A percentile compares a stretch with the other conserved stretches of the same genome.
phyloP scores from a whole-genome alignment of 2,888 invertebrate species.

The Erebia palarica region DNA sequence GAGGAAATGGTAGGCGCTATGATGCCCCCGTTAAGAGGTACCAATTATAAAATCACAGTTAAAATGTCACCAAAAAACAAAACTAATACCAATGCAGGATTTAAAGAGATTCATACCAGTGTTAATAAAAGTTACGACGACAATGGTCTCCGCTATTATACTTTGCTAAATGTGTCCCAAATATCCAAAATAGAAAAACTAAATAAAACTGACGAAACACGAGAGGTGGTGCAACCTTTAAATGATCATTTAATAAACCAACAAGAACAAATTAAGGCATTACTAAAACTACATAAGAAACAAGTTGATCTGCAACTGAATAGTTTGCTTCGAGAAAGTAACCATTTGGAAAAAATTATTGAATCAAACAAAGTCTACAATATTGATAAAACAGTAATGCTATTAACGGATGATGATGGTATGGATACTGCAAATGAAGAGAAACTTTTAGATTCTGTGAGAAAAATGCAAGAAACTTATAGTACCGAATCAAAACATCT shows the following conservation, averaged over 20 bases:
- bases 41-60: conserved; percentile 63
- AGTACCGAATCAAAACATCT: conserved; percentile 8
- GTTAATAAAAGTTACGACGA: conserved; percentile 70
- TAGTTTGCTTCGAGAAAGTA: conserved; percentile 56
- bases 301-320: conserved; percentile 58
- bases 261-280: conserved; percentile 51
- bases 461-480: conserved; percentile 24
- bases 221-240: conserved; percentile 19
- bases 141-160: conserved; percentile 62
- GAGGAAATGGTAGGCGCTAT: conserved; percentile 53
- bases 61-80: conserved; percentile 67
- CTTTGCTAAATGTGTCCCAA: conserved; percentile 68
- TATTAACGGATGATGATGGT: conserved; percentile 12
- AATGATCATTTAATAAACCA: conserved; percentile 45
- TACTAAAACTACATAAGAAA: conserved; percentile 57
- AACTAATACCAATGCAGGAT: conserved; percentile 53
- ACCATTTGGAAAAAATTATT: conserved; percentile 50
- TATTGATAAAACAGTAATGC: conserved; percentile 26
- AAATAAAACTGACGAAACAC: conserved; percentile 44
- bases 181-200: conserved; percentile 64
- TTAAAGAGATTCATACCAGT: conserved; percentile 69
- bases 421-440: conserved; percentile 12
- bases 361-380: conserved; percentile 40
- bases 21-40: conserved; percentile 43
- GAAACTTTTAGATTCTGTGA: conserved; percentile 26